Evolutionary conservation across 2,888 invertebrate genomes (phyloP).

Genomic region (Homarus gammarus): DNA sequence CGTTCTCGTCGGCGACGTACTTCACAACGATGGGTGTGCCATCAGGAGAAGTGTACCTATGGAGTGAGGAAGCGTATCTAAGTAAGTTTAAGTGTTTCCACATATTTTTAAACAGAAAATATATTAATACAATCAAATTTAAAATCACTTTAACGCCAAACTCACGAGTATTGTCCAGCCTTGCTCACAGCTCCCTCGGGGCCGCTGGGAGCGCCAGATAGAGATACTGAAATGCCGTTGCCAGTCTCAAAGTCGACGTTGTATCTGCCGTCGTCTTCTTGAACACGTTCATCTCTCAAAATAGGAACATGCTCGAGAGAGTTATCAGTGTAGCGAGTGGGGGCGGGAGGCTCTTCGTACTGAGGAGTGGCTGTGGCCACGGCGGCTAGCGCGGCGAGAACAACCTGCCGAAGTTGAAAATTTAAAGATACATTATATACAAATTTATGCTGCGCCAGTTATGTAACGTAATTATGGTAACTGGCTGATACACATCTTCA

Average conservation of each 20-base stretch:
- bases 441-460: too few relatives aligned
- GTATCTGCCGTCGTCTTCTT: conserved; percentile 56
- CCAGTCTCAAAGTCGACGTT: conserved; percentile 52
- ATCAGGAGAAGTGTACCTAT: conserved; percentile 13
- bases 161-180: conserved; percentile 55
- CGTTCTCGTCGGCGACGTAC: conserved; percentile 33
- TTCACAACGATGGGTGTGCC: background rate
- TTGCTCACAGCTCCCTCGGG: conserved; percentile 48
- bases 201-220: conserved; percentile 45
- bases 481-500: too few relatives aligned
- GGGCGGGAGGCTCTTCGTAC: background rate
- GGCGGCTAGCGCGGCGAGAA: conserved; percentile 29
- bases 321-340: background rate
- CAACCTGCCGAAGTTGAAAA: too few relatives aligned
- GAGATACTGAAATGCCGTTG: conserved; percentile 44
- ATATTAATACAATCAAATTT: too few relatives aligned
- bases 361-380: conserved; percentile 19
- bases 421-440: too few relatives aligned
- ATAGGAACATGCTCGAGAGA: conserved; percentile 35
- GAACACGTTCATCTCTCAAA: conserved; percentile 54
- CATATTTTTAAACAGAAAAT: too few relatives aligned
- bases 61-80: background rate
- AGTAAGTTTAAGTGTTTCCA: too few relatives aligned
- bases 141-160: too few relatives aligned
- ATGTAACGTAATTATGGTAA: too few relatives aligned